Percentiles rank a stretch among this genome's conserved stretches.
Conservation (phyloP, 1,140 invertebrate species). For the Bursaphelenchus mucronatus region DNA sequence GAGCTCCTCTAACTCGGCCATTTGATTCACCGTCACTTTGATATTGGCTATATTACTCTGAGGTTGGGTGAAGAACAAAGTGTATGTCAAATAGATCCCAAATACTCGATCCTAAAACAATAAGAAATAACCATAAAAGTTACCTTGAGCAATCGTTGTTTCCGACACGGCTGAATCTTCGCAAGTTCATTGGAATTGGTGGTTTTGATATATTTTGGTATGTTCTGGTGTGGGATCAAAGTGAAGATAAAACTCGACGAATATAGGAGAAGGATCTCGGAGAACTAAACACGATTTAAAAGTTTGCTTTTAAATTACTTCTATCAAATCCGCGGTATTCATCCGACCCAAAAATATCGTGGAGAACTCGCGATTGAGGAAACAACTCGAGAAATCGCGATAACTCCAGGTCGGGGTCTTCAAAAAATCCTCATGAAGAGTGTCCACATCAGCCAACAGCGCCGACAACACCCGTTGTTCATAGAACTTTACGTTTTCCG, state of each 20-base stretch:
- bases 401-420: constrained; percentile 15
- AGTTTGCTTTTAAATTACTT: constrained; percentile 7
- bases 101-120: constrained; percentile 31
- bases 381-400: constrained; percentile 16
- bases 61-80: constrained; percentile 33
- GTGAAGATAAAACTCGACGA: constrained; percentile 29
- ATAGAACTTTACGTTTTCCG: too few relatives aligned
- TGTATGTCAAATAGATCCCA: constrained; percentile 30
- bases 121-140: not conserved
- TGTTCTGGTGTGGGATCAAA: not conserved
- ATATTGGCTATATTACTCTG: constrained; percentile 30
- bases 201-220: not conserved
- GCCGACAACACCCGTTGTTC: constrained; percentile 13
- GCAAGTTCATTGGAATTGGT: not conserved
- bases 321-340: constrained; percentile 29
- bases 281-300: constrained; percentile 23
- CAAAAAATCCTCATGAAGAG: constrained; percentile 17
- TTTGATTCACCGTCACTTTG: constrained; percentile 24
- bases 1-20: constrained; percentile 31
- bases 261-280: constrained; percentile 24
- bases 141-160: constrained; percentile 9
- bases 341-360: constrained; percentile 39
- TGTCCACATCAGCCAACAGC: constrained; percentile 23
- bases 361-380: constrained; percentile 31
- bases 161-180: constrained; percentile 1